phyloP scores from a whole-genome alignment of 2,888 invertebrate species.

The Papilio protenor region DNA sequence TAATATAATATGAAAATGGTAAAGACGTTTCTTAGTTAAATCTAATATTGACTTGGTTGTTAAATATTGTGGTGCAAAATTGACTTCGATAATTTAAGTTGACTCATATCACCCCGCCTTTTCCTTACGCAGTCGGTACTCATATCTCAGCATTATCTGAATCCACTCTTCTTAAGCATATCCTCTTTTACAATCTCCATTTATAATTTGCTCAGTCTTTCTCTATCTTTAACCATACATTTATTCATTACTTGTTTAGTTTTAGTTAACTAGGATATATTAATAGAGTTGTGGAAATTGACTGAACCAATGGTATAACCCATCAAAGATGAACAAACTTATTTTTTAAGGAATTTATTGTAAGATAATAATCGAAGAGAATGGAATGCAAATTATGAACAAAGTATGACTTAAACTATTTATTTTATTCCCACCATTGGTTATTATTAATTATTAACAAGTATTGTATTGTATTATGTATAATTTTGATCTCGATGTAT shows the following conservation, averaged over 20 bases:
- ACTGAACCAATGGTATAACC: background rate
- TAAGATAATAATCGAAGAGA: background rate
- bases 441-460: background rate
- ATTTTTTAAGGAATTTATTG: background rate
- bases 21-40: background rate
- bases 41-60: background rate
- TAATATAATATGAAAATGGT: background rate
- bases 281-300: background rate
- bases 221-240: background rate
- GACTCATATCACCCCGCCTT: background rate
- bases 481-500: conserved; percentile 5
- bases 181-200: too few species aligned
- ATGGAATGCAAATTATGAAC: background rate
- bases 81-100: conserved; percentile 1
- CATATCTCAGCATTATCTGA: too few species aligned
- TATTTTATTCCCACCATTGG: conserved; percentile 11
- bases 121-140: background rate
- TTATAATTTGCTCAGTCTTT: background rate
- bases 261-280: background rate
- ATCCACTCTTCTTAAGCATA: too few species aligned
- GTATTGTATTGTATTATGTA: background rate
- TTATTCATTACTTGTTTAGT: background rate
- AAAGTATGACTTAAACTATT: background rate
- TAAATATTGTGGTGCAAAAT: background rate
- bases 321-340: background rate